Evolutionary conservation across 30 jellyfish, hydroid and myxozoan genomes (phyloP).

Genomic region (Turritopsis rubra): DNA sequence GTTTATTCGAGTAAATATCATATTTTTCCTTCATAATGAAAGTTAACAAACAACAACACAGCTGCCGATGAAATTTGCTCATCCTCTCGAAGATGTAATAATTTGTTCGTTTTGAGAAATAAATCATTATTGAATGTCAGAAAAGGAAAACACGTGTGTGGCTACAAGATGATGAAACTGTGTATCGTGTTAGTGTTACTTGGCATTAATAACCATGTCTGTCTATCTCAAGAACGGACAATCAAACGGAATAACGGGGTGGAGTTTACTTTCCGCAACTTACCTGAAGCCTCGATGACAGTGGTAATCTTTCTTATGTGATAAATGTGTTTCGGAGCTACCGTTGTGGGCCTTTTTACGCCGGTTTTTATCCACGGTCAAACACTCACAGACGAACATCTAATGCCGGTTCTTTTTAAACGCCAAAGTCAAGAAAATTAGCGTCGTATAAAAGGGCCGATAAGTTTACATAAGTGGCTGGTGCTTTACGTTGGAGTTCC

Average conservation of each 20-base stretch:
- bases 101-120: neutral
- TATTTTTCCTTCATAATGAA: neutral
- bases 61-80: neutral
- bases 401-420: no score
- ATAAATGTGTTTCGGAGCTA: neutral
- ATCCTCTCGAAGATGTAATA: neutral
- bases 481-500: no score
- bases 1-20: no score
- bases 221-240: neutral
- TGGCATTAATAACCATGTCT: neutral
- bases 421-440: no score
- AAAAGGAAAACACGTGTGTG: no score
- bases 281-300: neutral
- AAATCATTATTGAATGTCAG: neutral
- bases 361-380: no score
- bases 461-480: no score
- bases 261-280: neutral
- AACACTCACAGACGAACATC: no score
- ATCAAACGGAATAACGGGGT: neutral
- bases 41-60: neutral
- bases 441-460: no score
- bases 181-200: neutral
- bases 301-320: neutral
- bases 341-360: no score
- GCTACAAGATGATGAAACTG: neutral